phyloP scores from a whole-genome alignment of 2,797 vertebrate genomes.

The Dryobates pubescens region DNA sequence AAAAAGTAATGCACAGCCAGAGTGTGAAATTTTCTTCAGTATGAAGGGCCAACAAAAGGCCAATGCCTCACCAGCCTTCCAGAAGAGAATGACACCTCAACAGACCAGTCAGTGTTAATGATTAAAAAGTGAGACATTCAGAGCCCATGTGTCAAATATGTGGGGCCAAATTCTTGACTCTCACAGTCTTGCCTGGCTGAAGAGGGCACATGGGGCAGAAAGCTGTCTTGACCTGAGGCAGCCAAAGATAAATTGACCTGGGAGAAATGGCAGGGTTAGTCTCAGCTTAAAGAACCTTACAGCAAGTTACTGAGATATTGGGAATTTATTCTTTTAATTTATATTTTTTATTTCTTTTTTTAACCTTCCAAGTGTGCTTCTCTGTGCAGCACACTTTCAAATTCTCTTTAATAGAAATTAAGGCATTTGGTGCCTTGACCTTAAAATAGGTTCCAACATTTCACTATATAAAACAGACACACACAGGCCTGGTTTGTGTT shows the following conservation, averaged over 20 bases:
- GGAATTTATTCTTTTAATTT: background rate
- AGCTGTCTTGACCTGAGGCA: background rate
- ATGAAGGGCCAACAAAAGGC: constrained; percentile 25
- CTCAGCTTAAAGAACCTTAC: background rate
- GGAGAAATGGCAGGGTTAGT: background rate
- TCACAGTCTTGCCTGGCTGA: background rate
- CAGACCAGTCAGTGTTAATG: constrained; percentile 1
- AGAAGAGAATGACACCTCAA: constrained; percentile 14
- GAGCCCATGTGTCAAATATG: constrained; percentile 34
- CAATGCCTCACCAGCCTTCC: constrained; percentile 22
- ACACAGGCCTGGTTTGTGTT: background rate
- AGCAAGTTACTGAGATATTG: background rate
- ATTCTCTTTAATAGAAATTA: background rate
- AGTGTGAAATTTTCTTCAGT: constrained; percentile 22
- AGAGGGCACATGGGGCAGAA: background rate
- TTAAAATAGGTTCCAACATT: background rate
- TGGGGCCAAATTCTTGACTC: constrained; percentile 23
- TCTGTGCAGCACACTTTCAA: background rate
- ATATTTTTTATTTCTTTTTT: too few species aligned
- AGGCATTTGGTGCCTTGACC: background rate
- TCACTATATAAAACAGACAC: background rate
- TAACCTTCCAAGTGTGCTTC: background rate
- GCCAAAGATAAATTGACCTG: background rate
- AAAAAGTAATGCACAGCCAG: constrained; percentile 4
- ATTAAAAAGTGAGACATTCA: constrained; percentile 30